phyloP scores from a whole-genome alignment of 64 coral and sea anemone species.

The Pocillopora verrucosa region DNA sequence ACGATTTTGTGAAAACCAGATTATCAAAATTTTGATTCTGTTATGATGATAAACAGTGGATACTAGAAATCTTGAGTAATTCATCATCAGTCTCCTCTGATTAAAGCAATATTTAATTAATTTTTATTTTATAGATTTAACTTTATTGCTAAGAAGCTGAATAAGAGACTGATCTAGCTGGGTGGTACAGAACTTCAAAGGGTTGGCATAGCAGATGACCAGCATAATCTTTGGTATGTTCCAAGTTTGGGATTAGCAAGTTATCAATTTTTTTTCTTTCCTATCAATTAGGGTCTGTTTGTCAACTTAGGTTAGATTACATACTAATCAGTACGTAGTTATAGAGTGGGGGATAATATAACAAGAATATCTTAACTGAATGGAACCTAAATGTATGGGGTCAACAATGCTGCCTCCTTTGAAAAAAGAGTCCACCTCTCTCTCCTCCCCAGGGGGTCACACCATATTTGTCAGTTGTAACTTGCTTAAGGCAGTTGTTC shows the following conservation, averaged over 20 bases:
- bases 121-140: conserved; percentile 67
- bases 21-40: background rate
- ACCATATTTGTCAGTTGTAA: no score
- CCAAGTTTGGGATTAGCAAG: background rate
- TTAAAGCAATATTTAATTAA: no score
- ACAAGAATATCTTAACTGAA: no score
- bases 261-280: background rate
- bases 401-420: no score
- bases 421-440: no score
- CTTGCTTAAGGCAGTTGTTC: no score
- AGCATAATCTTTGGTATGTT: conserved; percentile 85
- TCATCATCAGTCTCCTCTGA: background rate
- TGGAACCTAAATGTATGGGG: no score
- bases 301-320: background rate
- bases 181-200: conserved; percentile 52
- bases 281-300: background rate
- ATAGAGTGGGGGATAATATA: no score
- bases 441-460: no score
- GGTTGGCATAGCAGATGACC: conserved; percentile 85
- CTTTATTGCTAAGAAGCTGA: conserved; percentile 93
- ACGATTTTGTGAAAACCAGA: background rate
- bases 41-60: no score
- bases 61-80: no score
- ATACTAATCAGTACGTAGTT: no score
- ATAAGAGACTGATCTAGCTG: conserved; percentile 75